Evolutionary conservation across 2,888 invertebrate genomes (phyloP).

Genomic region (Caenorhabditis doughertyi): DNA sequence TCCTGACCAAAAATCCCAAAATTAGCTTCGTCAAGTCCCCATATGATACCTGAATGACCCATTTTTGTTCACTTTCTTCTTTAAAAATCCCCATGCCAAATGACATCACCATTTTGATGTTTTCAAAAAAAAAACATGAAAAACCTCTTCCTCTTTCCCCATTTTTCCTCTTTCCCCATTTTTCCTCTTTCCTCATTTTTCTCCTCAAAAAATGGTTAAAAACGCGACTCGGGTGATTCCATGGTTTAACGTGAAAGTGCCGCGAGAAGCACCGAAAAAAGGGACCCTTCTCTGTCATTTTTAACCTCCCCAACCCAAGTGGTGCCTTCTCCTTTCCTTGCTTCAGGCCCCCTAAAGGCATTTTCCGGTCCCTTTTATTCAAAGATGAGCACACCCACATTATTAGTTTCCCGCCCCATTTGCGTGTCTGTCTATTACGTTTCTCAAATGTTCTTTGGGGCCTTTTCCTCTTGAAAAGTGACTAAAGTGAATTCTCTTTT

Average conservation of each 20-base stretch:
- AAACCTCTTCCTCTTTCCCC: no score
- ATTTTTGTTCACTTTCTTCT: no score
- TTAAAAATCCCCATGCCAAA: no score
- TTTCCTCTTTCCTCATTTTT: no score
- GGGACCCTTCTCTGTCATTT: slow-evolving; percentile 42
- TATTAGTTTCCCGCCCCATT: no score
- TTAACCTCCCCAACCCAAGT: slow-evolving; percentile 7
- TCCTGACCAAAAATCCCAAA: no score
- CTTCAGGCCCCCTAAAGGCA: slow-evolving; percentile 13
- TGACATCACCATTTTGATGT: no score
- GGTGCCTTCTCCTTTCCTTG: neutral
- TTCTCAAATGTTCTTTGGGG: slow-evolving; percentile 40
- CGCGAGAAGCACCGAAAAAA: slow-evolving; percentile 1
- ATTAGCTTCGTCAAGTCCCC: no score
- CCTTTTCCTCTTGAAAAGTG: neutral
- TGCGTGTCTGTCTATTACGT: slow-evolving; percentile 50
- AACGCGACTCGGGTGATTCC: neutral
- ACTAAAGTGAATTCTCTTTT: no score
- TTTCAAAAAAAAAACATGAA: no score
- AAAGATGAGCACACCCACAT: slow-evolving; percentile 33
- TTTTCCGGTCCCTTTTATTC: slow-evolving; percentile 38
- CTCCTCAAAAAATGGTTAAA: neutral
- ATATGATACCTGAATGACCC: no score
- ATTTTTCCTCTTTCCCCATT: no score
- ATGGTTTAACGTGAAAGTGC: slow-evolving; percentile 3